These are phyloP conservation scores for Malthinus seriepunctatus DNA, from an alignment of 2,888 invertebrate species.

Conservation along the genomic window DNA sequence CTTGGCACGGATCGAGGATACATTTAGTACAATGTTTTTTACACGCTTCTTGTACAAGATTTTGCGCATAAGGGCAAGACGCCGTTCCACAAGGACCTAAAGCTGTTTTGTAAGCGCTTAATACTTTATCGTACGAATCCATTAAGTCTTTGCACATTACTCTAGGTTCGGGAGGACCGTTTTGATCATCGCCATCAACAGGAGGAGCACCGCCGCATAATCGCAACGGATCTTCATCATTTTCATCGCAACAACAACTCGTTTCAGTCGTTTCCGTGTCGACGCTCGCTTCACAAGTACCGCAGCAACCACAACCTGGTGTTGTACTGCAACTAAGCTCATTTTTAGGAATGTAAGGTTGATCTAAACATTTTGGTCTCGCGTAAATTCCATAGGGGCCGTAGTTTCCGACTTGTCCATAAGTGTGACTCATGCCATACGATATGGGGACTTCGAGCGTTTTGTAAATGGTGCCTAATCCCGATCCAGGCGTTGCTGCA, in stretches of 20 bases:
- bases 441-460: slow-evolving; percentile 39
- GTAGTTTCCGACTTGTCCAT: slow-evolving; percentile 45
- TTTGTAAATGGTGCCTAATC: slow-evolving; percentile 45
- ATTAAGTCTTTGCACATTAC: slow-evolving; percentile 49
- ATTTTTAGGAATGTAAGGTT: slow-evolving; percentile 33
- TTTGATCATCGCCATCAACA: slow-evolving; percentile 19
- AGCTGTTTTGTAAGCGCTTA: slow-evolving; percentile 47
- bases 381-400: slow-evolving; percentile 47
- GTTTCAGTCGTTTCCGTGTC: background rate
- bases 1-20: background rate
- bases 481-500: slow-evolving; percentile 45
- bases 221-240: slow-evolving; percentile 20
- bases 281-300: background rate
- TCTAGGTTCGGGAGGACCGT: slow-evolving; percentile 39
- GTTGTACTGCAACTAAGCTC: background rate
- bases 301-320: background rate
- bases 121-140: slow-evolving; percentile 48
- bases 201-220: slow-evolving; percentile 38
- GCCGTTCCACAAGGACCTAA: slow-evolving; percentile 50
- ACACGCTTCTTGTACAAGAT: slow-evolving; percentile 41
- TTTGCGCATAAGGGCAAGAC: slow-evolving; percentile 47
- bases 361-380: slow-evolving; percentile 37
- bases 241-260: background rate
- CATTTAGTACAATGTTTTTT: slow-evolving; percentile 33
- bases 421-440: slow-evolving; percentile 48